Base-by-base conservation (phyloP, 2,113 vertebrate species). In the Mionectes macconnelli region DNA sequence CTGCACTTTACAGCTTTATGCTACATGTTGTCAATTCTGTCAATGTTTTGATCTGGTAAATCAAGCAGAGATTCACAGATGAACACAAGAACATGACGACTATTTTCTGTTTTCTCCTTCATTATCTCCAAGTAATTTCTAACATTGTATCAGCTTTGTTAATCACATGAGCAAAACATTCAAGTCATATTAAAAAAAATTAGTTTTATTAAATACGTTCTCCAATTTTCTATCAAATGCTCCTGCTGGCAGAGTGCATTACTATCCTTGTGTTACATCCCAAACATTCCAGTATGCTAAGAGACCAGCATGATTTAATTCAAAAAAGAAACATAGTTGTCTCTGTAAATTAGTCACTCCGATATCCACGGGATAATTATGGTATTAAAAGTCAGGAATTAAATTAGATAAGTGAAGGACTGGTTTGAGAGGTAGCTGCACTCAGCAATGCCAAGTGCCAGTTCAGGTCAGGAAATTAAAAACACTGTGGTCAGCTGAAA, bases 361-460 rank as follows among this genome's bases (percentile, higher is more conserved):
- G 50, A 56, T 57, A 74, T 62, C 68, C 47, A 78, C 12, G 0
- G 73, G 52, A 67, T 72, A 63, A 82, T 89, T 84, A 84, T 2
- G 4, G 84, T 84, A 89, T 82, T 75, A 82, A 63, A 93, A 96
- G 47, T 75, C 53, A 87, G 49, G 84, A 87, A 93, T 84, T 77
- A 88, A 84, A 89, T 94, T 53, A 74, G 40, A n/a, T 74, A 77
- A 66, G 37, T 40, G 37, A 81, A 78, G 63, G 33, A 50, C 16
- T 68, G 10, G 18, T 63, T 84, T 67, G 60, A 86, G 50, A 78
- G 42, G 67, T 42, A 63, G 52, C 42, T 91, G 33, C 68, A 81
- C 59, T 81, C 33, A 52, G 56, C 68, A 59, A 75, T 14, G 39
- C 21, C 30, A 69, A 84, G n/a, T 45, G 59, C 22, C 72, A 84